phyloP scores from a whole-genome alignment of 2,888 invertebrate genomes.

The Melangyna quadrimaculata region DNA sequence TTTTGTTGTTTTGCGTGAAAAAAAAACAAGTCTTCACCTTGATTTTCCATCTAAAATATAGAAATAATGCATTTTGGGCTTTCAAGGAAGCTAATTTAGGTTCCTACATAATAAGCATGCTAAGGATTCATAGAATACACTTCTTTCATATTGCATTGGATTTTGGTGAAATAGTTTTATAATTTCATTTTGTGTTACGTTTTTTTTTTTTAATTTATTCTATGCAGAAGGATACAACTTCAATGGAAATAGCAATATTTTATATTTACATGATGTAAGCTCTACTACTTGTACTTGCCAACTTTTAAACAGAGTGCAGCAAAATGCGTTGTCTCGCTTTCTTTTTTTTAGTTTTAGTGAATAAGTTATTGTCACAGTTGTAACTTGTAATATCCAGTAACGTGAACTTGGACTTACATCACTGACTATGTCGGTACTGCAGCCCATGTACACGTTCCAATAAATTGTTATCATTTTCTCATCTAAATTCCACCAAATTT shows the following conservation, averaged over 20 bases:
- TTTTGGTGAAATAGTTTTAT: conserved; percentile 40
- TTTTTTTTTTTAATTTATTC: conserved; percentile 24
- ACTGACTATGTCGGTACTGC: background rate
- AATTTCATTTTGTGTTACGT: conserved; percentile 59
- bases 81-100: conserved; percentile 43
- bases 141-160: conserved; percentile 51
- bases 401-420: background rate
- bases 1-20: conserved; percentile 14
- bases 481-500: no score
- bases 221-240: conserved; percentile 46
- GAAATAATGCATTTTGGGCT: conserved; percentile 62
- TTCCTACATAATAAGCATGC: conserved; percentile 54
- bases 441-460: background rate
- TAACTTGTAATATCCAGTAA: no score
- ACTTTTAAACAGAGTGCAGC: background rate
- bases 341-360: background rate
- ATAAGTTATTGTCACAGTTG: background rate
- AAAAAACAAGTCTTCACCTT: conserved; percentile 20
- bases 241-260: conserved; percentile 15
- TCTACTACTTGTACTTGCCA: background rate
- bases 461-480: no score
- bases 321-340: background rate
- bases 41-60: conserved; percentile 38
- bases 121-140: conserved; percentile 43
- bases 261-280: background rate